Conservation (phyloP, 2,113 vertebrate genomes). For the Phoxinus phoxinus region DNA sequence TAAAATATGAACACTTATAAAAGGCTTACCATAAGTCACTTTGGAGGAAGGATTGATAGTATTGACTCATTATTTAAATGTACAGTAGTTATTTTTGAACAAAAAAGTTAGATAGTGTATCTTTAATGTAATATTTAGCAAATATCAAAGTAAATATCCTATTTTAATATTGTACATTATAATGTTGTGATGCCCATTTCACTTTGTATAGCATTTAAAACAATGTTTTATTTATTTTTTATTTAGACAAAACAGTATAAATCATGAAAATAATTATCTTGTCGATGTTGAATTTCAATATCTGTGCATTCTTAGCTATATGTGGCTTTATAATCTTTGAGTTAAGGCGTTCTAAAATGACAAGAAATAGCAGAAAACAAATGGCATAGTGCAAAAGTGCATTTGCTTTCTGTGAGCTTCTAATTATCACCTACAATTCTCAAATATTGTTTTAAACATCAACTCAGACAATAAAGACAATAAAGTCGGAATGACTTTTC, state of each 20-base stretch:
- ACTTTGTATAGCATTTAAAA: not conserved
- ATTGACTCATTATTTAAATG: no score
- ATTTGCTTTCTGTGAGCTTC: constrained; percentile 34
- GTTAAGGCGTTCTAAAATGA: not conserved
- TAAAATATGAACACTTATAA: no score
- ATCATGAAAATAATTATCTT: not conserved
- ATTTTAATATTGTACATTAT: not conserved
- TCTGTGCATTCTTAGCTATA: not conserved
- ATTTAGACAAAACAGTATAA: not conserved
- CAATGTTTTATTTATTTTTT: no score
- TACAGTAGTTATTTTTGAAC: no score
- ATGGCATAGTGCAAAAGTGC: constrained; percentile 30
- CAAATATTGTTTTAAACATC: constrained; percentile 1
- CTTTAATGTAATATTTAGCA: no score
- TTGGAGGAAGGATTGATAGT: no score
- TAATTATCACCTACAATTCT: not conserved
- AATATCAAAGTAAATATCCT: not conserved
- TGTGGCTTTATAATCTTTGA: not conserved
- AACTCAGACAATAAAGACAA: not conserved
- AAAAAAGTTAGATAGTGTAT: no score
- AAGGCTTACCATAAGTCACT: no score
- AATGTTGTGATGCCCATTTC: not conserved
- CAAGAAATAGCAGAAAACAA: not conserved
- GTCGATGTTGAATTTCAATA: not conserved
- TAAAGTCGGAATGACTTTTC: not conserved